Base-by-base conservation (phyloP, 2,797 vertebrate species). In the Lophotriccus pileatus region DNA sequence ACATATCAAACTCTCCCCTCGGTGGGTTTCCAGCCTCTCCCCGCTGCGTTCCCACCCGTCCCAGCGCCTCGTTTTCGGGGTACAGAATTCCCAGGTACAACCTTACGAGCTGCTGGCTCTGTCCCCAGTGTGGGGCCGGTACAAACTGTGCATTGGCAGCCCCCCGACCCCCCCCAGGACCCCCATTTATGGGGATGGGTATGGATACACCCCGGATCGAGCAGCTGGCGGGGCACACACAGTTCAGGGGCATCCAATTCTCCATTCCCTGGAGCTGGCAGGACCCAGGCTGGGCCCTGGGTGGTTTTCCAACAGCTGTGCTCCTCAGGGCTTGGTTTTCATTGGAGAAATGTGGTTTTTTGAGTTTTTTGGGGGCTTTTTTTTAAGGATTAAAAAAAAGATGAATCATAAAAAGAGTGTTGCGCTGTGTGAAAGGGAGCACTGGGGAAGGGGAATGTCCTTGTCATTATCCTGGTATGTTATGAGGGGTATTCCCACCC, bases 201-300 rank as follows among this genome's bases (percentile, higher is more conserved):
- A 2, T 3, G 9, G 56, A 30, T 5, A 15, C 14, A 39, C 4
- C 56, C 34, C 1, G 1, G 22, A 30, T 23, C 0, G 4, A 73
- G 81, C 39, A 44, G 7, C 3, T 2, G 4, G 34, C 36, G 18
- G 44, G 7, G 12, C 19, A 28, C 1, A 6, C 18, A 14, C 50
- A 3, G 53, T 3, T 36, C 16, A 32, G 47, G 60, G 64, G n/a
- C 5, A 39, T 18, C 23, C 4, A 2, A 28, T 36, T 63, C 50
- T 50, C 69, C 46, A 37, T 64, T 46, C 46, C 46, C 47, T 43
- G 80, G 43, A n/a, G 63, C 2, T 3, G 6, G 63, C 1, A 0
- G 37, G 73, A 46, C 62, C 58, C 8, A 28, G 86, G 93, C 93
- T 86, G 93, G 91, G 64, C 64, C 89, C 70, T 22, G 76, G 92